phyloP scores from a whole-genome alignment of 2,797 vertebrate genomes.

The Melopsittacus undulatus region DNA sequence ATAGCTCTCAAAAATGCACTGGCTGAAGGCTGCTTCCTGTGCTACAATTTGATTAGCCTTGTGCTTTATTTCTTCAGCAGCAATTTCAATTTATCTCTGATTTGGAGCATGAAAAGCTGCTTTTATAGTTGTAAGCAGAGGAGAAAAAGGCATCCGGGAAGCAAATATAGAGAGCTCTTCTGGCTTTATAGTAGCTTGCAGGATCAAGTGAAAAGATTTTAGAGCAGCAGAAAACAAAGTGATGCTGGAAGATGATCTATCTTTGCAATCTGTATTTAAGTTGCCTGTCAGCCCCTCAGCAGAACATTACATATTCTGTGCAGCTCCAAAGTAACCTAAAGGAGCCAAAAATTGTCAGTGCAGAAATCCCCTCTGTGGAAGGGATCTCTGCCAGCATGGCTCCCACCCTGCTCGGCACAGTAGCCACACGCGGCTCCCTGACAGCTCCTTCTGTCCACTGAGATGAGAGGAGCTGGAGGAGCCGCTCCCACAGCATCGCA shows the following conservation, averaged over 20 bases:
- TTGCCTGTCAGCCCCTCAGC: not conserved
- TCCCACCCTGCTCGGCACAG: not conserved
- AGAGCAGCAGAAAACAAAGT: constrained; percentile 4
- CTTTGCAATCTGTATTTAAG: not conserved
- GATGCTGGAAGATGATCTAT: constrained; percentile 4
- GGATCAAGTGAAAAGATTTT: not conserved
- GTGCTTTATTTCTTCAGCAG: constrained; percentile 43
- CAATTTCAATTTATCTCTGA: constrained; percentile 32
- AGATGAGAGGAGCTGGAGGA: not conserved
- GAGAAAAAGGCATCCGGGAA: not conserved
- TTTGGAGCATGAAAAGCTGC: constrained; percentile 46
- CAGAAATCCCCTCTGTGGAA: not conserved
- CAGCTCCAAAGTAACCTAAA: constrained; percentile 24
- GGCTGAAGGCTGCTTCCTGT: constrained; percentile 53
- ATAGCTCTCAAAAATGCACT: constrained; percentile 33
- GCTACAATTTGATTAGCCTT: constrained; percentile 36
- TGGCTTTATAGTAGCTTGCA: constrained; percentile 41
- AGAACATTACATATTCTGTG: not conserved
- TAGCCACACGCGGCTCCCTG: not conserved
- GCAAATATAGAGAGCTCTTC: constrained; percentile 16
- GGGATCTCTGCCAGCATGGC: not conserved
- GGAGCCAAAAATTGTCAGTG: constrained; percentile 35
- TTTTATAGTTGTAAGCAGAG: constrained; percentile 20
- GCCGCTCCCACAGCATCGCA: rapidly evolving
- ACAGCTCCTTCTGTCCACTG: constrained; percentile 33